Evolutionary conservation across 2,797 vertebrate genomes (phyloP).

Genomic region (Mus caroli): DNA sequence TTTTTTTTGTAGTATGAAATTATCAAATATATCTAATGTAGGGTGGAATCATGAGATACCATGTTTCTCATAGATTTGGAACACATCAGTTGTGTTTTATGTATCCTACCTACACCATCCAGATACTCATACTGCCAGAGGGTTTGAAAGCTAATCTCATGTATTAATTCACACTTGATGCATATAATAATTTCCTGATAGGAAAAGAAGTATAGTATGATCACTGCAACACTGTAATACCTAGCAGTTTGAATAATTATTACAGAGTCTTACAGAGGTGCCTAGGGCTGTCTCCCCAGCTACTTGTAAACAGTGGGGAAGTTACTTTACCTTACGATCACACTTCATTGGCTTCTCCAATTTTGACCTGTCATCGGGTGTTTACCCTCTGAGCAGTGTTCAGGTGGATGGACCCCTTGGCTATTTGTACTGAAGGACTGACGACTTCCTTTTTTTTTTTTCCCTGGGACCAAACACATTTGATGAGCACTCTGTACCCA

Average conservation of each 20-base stretch:
- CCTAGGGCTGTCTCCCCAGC: neutral
- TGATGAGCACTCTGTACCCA: neutral
- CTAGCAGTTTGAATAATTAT: constrained; percentile 29
- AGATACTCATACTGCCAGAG: neutral
- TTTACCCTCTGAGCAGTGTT: neutral
- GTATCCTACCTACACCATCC: neutral
- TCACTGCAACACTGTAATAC: neutral
- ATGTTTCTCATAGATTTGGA: neutral
- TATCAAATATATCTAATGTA: constrained; percentile 19
- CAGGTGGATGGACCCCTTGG: neutral
- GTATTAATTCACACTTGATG: neutral
- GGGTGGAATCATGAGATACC: neutral
- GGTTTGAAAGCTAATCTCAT: constrained; percentile 1
- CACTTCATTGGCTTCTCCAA: constrained; percentile 3
- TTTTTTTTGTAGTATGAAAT: neutral
- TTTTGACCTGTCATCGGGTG: neutral
- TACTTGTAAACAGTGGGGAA: neutral
- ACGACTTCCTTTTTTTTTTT: neutral
- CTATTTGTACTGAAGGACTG: neutral
- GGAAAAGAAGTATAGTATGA: neutral
- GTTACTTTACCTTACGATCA: constrained; percentile 18
- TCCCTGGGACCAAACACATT: neutral
- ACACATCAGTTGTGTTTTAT: neutral
- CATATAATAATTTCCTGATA: neutral
- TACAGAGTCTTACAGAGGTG: constrained; percentile 9